phyloP scores from a whole-genome alignment of 2,888 invertebrate species.

The Mellilla xanthometata region DNA sequence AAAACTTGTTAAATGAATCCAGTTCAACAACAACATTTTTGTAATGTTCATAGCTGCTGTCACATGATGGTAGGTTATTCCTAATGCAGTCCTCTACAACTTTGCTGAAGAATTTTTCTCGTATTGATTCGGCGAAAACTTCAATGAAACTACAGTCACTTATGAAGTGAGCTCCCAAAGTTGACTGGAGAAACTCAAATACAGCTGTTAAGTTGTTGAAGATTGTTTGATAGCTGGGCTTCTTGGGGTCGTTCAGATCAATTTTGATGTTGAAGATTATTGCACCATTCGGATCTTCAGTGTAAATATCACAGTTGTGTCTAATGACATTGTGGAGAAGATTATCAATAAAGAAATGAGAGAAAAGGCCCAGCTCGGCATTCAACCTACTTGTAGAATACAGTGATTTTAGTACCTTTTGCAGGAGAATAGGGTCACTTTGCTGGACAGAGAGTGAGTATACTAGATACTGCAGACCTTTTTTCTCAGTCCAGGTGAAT shows the following conservation, averaged over 20 bases:
- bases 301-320: constrained; percentile 70
- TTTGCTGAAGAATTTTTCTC: constrained; percentile 67
- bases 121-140: constrained; percentile 63
- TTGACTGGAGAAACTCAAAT: constrained; percentile 73
- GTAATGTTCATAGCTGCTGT: constrained; percentile 64
- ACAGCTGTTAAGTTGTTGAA: constrained; percentile 72
- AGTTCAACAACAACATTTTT: constrained; percentile 67
- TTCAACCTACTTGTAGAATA: constrained; percentile 63
- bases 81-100: constrained; percentile 73
- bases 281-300: constrained; percentile 68
- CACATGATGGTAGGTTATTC: constrained; percentile 66
- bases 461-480: constrained; percentile 55
- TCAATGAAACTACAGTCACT: constrained; percentile 64
- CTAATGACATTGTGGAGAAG: constrained; percentile 66
- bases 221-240: constrained; percentile 67
- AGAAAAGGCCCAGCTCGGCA: constrained; percentile 66
- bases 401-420: constrained; percentile 67
- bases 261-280: constrained; percentile 71
- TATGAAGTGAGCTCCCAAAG: constrained; percentile 66
- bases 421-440: constrained; percentile 60
- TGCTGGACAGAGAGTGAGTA: constrained; percentile 69
- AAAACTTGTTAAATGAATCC: constrained; percentile 70
- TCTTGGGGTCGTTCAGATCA: constrained; percentile 52
- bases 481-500: constrained; percentile 67
- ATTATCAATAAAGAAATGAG: constrained; percentile 69